Conservation (phyloP, 23 tunicate genomes). For the Styela plicata region DNA sequence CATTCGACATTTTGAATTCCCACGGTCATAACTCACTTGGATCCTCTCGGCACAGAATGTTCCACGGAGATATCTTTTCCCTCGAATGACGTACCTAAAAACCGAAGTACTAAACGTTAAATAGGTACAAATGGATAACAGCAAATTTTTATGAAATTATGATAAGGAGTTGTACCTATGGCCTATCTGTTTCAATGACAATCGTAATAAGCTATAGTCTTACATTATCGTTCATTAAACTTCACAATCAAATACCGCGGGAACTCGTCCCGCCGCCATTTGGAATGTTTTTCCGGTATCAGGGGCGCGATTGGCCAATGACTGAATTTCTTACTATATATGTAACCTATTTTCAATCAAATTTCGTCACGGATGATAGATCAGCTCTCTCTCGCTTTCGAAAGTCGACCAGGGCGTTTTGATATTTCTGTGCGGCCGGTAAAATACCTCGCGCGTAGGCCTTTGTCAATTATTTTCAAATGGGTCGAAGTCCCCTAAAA, state of each 20-base stretch:
- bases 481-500: too few species aligned
- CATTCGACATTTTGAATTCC: too few species aligned
- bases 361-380: background rate
- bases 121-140: too few species aligned
- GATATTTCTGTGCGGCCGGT: too few species aligned
- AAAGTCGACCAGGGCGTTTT: too few species aligned
- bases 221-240: too few species aligned
- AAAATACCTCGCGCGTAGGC: too few species aligned
- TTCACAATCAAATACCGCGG: background rate
- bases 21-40: slow-evolving; percentile 32
- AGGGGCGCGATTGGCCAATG: slow-evolving; percentile 14
- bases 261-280: background rate
- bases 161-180: too few species aligned
- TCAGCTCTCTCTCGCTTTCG: slow-evolving; percentile 6
- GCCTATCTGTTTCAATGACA: too few species aligned
- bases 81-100: slow-evolving; percentile 33
- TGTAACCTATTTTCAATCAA: slow-evolving; percentile 7
- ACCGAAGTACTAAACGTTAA: too few species aligned
- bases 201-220: background rate
- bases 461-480: too few species aligned
- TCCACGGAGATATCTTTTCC: slow-evolving; percentile 93
- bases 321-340: background rate
- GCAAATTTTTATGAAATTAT: too few species aligned
- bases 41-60: slow-evolving; percentile 77
- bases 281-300: slow-evolving; percentile 3